Evolutionary conservation across 2,888 invertebrate genomes (phyloP), one percentile per base, ranked within the genome.

Genomic region (Orthosia cruda): DNA sequence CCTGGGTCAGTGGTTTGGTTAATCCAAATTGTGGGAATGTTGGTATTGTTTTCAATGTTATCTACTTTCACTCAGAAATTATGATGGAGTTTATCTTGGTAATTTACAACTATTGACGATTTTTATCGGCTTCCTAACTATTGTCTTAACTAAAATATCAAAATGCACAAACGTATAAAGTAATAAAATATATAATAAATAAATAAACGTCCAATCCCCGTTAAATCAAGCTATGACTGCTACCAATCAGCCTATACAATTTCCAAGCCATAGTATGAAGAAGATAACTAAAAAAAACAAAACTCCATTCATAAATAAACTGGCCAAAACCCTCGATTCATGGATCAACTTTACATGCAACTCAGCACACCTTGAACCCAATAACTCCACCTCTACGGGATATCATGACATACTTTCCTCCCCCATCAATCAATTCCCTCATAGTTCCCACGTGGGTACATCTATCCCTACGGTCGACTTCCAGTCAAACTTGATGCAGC

Each of bases 381-480:
- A 63, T 23, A n/a, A 18, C 2, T 23, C 20, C 40, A 50, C 2
- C 49, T 23, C 54, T 13, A 52, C 69, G n/a, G 80, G 80, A 72
- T 72, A 72, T 72, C 40, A 72, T 49, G 65, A 40, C 57, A 66
- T 4, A 81, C 23, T 40, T 64, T 23, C 40, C 58, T 49, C 62
- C 52, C 47, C 12, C 13, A 26, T 59, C 61, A 20, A 61, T n/a
- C 18, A 20, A 55, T 20, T 23, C 49, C 18, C 64, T 23, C 20
- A 15, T n/a, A 3, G 16, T 62, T 52, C 45, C 50, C 40, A 59
- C 49, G 13, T 3, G 5, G 5, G 20, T 32, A 57, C 23, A 57
- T 26, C 23, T 52, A 50, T 52, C 49, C 61, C 40, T 59, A 12
- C 11, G 0, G 18, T 23, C 55, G 55, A 23, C 13, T 45, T 59